These are phyloP conservation scores for Stichodactyla helianthus DNA, from an alignment of 64 coral and sea anemone species.

Conservation along the genomic window DNA sequence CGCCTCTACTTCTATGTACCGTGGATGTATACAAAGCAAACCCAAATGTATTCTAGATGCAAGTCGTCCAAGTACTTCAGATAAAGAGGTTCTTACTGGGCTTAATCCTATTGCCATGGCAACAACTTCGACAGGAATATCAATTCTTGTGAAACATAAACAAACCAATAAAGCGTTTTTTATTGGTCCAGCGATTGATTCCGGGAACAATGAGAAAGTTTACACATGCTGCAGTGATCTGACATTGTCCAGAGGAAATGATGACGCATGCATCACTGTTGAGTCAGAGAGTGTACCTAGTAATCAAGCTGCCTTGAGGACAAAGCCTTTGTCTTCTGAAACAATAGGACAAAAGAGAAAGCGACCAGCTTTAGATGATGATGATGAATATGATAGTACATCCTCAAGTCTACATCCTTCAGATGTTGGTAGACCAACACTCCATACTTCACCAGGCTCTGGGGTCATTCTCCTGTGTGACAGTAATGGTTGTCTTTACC, in stretches of 20 bases:
- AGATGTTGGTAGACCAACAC: not conserved
- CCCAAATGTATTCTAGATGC: slow-evolving; percentile 69
- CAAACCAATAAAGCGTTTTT: slow-evolving; percentile 48
- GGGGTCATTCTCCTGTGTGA: slow-evolving; percentile 64
- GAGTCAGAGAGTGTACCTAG: slow-evolving; percentile 57
- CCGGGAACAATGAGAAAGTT: slow-evolving; percentile 56
- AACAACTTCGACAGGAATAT: slow-evolving; percentile 65
- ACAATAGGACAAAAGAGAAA: slow-evolving; percentile 60
- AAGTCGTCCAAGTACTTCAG: not conserved
- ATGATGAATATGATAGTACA: not conserved
- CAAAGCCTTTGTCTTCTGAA: not conserved
- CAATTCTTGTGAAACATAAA: slow-evolving; percentile 44
- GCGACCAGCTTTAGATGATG: slow-evolving; percentile 11
- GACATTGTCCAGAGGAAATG: slow-evolving; percentile 5
- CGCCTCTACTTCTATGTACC: slow-evolving; percentile 58
- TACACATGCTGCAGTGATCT: slow-evolving; percentile 57
- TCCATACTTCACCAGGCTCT: slow-evolving; percentile 47
- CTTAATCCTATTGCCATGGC: slow-evolving; percentile 74
- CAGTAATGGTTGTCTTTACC: slow-evolving; percentile 71
- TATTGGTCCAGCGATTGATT: slow-evolving; percentile 65
- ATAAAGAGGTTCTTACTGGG: slow-evolving; percentile 58
- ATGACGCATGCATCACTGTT: slow-evolving; percentile 61
- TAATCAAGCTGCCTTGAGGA: slow-evolving; percentile 29
- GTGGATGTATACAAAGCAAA: slow-evolving; percentile 70
- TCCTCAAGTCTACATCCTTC: not conserved